A percentile compares a stretch with the other conserved stretches of the same genome.
These are phyloP conservation scores for Ophraella communa DNA, from an alignment of 2,888 invertebrate genomes.

Conservation along the genomic window DNA sequence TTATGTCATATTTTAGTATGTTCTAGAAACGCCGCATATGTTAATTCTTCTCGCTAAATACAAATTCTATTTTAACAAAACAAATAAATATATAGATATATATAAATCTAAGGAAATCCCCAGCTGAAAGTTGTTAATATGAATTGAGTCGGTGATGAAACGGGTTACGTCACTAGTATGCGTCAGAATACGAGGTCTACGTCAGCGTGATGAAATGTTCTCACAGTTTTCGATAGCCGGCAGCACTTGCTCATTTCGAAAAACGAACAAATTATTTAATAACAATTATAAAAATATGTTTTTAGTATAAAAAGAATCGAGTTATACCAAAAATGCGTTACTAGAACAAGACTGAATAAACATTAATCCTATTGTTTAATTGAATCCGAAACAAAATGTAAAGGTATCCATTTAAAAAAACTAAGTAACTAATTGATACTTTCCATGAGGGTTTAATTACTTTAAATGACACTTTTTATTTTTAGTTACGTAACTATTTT, in stretches of 20 bases:
- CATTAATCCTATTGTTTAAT: no score
- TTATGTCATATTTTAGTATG: neutral
- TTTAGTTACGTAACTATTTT: no score
- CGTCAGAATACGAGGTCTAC: neutral
- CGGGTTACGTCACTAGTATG: neutral
- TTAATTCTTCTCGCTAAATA: neutral
- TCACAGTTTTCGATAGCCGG: neutral
- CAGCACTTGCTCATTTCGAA: neutral
- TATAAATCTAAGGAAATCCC: neutral
- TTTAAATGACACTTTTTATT: no score
- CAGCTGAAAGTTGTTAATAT: neutral
- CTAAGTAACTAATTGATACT: no score
- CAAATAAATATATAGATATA: no score
- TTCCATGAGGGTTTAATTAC: no score
- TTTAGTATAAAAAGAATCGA: no score
- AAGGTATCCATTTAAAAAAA: no score
- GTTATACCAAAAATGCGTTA: no score
- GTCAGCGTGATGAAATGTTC: neutral
- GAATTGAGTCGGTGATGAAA: neutral
- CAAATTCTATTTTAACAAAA: neutral
- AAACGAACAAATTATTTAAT: neutral
- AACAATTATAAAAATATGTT: no score
- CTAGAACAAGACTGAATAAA: no score
- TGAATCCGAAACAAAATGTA: no score
- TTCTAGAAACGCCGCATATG: neutral